A percentile compares a stretch with the other conserved stretches of the same genome.
phyloP scores from a whole-genome alignment of 2,888 invertebrate species.

The Stomorhina lunata region DNA sequence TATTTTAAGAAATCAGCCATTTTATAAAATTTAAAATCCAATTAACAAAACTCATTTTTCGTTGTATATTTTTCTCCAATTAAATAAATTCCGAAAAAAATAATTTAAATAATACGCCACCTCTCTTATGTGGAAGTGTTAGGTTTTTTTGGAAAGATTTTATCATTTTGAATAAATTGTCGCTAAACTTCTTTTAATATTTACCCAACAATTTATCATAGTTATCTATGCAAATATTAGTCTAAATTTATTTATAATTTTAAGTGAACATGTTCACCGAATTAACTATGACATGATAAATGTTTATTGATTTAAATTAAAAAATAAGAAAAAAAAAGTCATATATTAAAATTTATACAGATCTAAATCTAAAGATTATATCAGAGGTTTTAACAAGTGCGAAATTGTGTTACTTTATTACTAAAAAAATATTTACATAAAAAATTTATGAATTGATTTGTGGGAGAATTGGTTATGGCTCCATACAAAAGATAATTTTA shows the following conservation, averaged over 20 bases:
- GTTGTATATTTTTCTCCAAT: slow-evolving; percentile 22
- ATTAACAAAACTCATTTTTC: slow-evolving; percentile 37
- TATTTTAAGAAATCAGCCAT: not conserved
- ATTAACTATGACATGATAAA: slow-evolving; percentile 61
- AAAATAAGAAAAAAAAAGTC: slow-evolving; percentile 4
- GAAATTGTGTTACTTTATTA: slow-evolving; percentile 24
- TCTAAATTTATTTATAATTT: slow-evolving; percentile 35
- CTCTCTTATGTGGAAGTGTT: not conserved
- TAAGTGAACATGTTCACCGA: slow-evolving; percentile 35
- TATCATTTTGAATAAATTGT: slow-evolving; percentile 27
- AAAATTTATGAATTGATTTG: slow-evolving; percentile 1
- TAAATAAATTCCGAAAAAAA: slow-evolving; percentile 40
- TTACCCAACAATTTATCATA: slow-evolving; percentile 43
- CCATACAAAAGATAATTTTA: too few relatives aligned
- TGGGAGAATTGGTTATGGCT: not conserved
- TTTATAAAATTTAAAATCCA: not conserved
- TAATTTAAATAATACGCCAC: slow-evolving; percentile 32
- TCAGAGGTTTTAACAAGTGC: slow-evolving; percentile 41
- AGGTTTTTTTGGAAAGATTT: not conserved
- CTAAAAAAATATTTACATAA: slow-evolving; percentile 30
- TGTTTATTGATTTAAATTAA: slow-evolving; percentile 48
- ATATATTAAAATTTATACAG: not conserved
- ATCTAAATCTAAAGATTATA: slow-evolving; percentile 33
- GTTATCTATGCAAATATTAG: slow-evolving; percentile 58
- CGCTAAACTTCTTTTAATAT: slow-evolving; percentile 35